Evolutionary conservation across 1,140 invertebrate species (phyloP).

Genomic region (Octopus sinensis): DNA sequence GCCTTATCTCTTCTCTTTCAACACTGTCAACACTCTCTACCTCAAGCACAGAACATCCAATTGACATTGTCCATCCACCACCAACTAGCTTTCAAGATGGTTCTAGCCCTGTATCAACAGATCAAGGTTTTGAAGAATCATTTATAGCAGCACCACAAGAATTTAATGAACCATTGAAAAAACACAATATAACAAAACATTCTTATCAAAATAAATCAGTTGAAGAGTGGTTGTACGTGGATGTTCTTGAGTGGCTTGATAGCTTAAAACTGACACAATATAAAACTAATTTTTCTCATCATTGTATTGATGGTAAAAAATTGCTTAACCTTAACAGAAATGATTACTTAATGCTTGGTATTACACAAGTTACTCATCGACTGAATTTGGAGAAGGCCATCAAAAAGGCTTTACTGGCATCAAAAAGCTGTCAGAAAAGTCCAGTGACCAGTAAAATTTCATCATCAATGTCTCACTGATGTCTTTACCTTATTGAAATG

Average conservation of each 20-base stretch:
- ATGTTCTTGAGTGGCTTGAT: constrained; percentile 55
- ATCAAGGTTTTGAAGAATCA: constrained; percentile 27
- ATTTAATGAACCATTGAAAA: constrained; percentile 18
- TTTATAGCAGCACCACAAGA: constrained; percentile 42
- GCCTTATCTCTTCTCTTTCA: constrained; percentile 46
- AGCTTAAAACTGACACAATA: constrained; percentile 51
- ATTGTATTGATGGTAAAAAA: constrained; percentile 50
- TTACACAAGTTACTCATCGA: constrained; percentile 53
- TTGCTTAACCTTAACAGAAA: constrained; percentile 45
- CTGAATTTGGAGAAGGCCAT: constrained; percentile 54
- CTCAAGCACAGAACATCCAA: constrained; percentile 33
- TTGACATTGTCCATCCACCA: constrained; percentile 40
- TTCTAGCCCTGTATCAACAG: constrained; percentile 7
- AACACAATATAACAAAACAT: constrained; percentile 24
- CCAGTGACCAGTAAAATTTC: too few relatives aligned
- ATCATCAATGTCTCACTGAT: too few relatives aligned
- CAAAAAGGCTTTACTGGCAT: constrained; percentile 42
- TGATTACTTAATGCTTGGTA: constrained; percentile 52
- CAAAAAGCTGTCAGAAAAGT: background rate
- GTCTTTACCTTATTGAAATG: too few relatives aligned
- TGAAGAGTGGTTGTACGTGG: constrained; percentile 46
- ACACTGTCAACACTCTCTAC: constrained; percentile 48
- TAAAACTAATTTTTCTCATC: constrained; percentile 47
- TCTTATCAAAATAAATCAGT: constrained; percentile 44
- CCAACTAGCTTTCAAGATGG: constrained; percentile 43